Conservation (phyloP, 2,888 invertebrate genomes). For the Oconnorella tubifera region DNA sequence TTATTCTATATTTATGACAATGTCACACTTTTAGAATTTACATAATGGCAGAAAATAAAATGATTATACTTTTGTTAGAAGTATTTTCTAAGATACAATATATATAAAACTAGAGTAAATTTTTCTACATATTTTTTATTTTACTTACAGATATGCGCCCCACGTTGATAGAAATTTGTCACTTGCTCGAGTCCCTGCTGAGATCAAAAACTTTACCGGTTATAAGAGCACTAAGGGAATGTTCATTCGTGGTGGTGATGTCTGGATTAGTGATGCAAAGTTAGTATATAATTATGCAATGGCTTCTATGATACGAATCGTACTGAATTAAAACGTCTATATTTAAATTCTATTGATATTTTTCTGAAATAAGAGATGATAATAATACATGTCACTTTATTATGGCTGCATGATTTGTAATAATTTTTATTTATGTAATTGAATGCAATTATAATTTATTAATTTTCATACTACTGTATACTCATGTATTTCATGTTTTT, state of each 20-base stretch:
- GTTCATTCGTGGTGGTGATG: constrained; percentile 25
- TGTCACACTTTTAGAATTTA: too few species aligned
- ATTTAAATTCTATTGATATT: too few species aligned
- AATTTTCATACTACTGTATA: too few species aligned
- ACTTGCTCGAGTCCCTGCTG: constrained; percentile 20
- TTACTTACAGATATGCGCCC: constrained; percentile 21
- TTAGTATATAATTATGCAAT: constrained; percentile 14
- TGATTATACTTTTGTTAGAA: not conserved
- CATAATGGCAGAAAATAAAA: not conserved
- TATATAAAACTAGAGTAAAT: not conserved
- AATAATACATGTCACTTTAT: too few species aligned
- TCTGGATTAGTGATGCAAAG: constrained; percentile 17
- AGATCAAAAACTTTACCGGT: constrained; percentile 17
- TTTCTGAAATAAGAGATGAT: too few species aligned
- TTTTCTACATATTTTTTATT: not conserved
- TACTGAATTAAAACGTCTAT: too few species aligned
- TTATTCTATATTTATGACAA: too few species aligned
- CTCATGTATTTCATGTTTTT: not conserved
- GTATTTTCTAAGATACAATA: not conserved
- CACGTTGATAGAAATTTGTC: constrained; percentile 21
- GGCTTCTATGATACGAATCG: too few species aligned
- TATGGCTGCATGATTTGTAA: too few species aligned
- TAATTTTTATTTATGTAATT: too few species aligned
- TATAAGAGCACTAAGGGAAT: constrained; percentile 19
- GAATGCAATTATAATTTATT: too few species aligned